phyloP scores from a whole-genome alignment of 2,113 vertebrate genomes.

The Trochalopteron elliotii region DNA sequence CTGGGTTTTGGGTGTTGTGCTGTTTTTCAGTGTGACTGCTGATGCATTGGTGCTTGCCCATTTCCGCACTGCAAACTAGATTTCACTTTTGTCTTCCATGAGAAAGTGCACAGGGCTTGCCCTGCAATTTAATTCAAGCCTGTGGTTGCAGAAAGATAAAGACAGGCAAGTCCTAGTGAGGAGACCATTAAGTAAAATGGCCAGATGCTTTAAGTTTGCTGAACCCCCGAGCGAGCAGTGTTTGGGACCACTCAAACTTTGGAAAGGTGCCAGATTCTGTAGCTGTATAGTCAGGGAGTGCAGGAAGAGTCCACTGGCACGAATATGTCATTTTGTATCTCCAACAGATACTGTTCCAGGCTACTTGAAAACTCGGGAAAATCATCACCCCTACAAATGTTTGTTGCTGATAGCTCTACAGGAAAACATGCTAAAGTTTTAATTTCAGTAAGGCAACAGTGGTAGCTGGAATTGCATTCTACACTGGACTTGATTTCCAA shows the following conservation, averaged over 20 bases:
- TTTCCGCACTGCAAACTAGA: neutral
- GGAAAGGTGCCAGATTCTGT: neutral
- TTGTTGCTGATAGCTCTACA: neutral
- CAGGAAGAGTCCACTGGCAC: neutral
- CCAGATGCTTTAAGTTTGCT: neutral
- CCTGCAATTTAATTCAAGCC: neutral
- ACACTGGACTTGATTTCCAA: neutral
- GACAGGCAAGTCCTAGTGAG: neutral
- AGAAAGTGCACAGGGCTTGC: neutral
- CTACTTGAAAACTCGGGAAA: neutral
- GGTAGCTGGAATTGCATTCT: neutral
- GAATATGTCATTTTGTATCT: neutral
- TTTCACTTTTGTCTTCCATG: neutral
- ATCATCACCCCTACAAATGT: neutral
- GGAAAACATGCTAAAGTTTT: neutral
- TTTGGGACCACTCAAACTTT: neutral
- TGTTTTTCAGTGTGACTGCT: neutral
- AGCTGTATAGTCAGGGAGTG: neutral
- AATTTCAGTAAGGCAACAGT: neutral
- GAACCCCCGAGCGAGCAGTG: neutral
- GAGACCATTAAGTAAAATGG: neutral
- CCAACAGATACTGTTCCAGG: neutral
- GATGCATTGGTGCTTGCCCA: neutral
- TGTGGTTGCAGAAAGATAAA: neutral
- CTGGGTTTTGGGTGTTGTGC: neutral